A percentile compares a stretch with the other conserved stretches of the same genome.
phyloP scores from a whole-genome alignment of 2,113 vertebrate genomes.

The Otocyon megalotis region DNA sequence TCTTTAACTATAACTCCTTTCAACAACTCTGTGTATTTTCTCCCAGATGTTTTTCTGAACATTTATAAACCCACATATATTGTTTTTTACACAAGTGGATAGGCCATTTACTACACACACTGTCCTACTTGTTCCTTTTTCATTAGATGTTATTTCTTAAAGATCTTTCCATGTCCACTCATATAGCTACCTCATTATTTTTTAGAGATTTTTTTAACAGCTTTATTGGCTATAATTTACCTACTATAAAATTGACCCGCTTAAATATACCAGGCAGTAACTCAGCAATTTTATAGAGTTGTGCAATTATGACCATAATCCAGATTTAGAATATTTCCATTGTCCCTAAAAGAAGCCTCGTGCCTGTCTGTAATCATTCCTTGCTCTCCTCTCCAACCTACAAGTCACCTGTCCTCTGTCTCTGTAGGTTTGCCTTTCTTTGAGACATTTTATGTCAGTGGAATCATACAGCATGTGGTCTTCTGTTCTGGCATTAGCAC shows the following conservation, averaged over 20 bases:
- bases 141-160: neutral
- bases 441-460: neutral
- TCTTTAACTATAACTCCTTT: neutral
- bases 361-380: neutral
- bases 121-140: neutral
- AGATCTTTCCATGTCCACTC: neutral
- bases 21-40: neutral
- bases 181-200: neutral
- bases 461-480: neutral
- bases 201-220: neutral
- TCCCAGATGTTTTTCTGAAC: neutral
- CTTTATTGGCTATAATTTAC: neutral
- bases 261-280: neutral
- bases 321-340: slow-evolving; percentile 3
- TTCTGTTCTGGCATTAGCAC: neutral
- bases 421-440: neutral
- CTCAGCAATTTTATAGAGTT: neutral
- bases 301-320: neutral
- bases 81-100: neutral
- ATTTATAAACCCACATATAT: neutral
- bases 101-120: neutral
- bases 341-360: neutral
- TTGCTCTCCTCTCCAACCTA: neutral
- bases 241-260: neutral
- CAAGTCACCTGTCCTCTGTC: neutral